Conservation (phyloP, 2,113 vertebrate genomes). For the Chloropsis cyanopogon region DNA sequence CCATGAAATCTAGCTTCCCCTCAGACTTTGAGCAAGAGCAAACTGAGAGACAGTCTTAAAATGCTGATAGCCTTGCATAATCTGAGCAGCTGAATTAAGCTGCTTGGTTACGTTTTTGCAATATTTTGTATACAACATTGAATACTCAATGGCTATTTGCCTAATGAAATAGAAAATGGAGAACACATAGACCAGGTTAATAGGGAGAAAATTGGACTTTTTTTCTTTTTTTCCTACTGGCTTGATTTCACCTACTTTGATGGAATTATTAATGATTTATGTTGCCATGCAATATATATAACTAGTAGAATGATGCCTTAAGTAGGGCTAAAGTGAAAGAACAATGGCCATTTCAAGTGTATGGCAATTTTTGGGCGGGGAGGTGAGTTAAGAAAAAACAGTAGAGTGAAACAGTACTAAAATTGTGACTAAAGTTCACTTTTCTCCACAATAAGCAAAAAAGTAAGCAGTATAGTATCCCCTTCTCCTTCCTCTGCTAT, state of each 20-base stretch:
- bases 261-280: not conserved
- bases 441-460: not conserved
- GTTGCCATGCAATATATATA: not conserved
- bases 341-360: not conserved
- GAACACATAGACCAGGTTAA: not conserved
- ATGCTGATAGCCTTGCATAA: not conserved
- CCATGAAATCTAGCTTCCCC: not conserved
- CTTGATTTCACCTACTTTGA: not conserved
- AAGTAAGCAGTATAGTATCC: not conserved
- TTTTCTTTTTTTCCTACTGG: not conserved
- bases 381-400: not conserved
- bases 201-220: not conserved
- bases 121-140: not conserved
- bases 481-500: not conserved
- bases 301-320: not conserved
- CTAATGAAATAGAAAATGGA: slow-evolving; percentile 5
- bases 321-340: not conserved
- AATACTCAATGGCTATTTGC: not conserved
- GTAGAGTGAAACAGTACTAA: not conserved
- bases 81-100: not conserved
- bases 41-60: not conserved
- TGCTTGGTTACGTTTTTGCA: not conserved
- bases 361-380: not conserved
- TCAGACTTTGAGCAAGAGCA: not conserved
- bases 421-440: not conserved